Base-by-base conservation (phyloP, 2,113 vertebrate species). In the Tupaia chinensis region DNA sequence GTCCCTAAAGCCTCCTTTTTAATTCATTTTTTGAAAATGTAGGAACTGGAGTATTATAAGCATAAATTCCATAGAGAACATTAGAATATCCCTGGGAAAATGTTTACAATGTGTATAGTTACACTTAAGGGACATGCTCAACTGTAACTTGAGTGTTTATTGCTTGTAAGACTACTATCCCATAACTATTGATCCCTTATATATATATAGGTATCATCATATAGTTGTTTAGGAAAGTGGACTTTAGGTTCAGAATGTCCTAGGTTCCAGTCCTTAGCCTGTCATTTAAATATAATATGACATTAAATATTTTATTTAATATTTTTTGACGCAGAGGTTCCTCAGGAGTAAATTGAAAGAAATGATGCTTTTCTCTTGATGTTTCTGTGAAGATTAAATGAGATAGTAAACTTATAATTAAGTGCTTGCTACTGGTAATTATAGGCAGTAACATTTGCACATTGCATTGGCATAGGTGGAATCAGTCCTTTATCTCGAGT, bases 311-410 rank as follows among this genome's bases (percentile, higher is more conserved):
- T 76, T 65, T 79, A 60, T 70, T 74, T 91, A 8, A 80, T 87
- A 8, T 78, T 94, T 14, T 88, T 9, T 81, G 23, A 91, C 29
- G 0, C 76, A 34, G 29, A 84, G 12, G 3, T 77, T 92, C 6
- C 20, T 70, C 15, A 61, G 58, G 25, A 68, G 17, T 80, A 63
- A 94, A 74, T 2, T 68, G 11, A 3, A 32, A 91, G 14, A 89
- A 93, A 77, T 74, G 61, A 66, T 78, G 63, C 27, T 58, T 93
- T 88, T 32, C 32, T 87, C 25, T 84, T 65, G 3, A 29, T 80
- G 5, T 56, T 91, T 94, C 22, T 86, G 32, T 93, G 22, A 92
- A 63, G 68, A 77, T 66, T 80, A 82, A 89, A 53, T 69, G 25
- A 92, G 9, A 34, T 7, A 56, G 23, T 44, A 58, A 92, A 70